Conservation (phyloP, 92 coral and sea anemone species). For the Porites rus region DNA sequence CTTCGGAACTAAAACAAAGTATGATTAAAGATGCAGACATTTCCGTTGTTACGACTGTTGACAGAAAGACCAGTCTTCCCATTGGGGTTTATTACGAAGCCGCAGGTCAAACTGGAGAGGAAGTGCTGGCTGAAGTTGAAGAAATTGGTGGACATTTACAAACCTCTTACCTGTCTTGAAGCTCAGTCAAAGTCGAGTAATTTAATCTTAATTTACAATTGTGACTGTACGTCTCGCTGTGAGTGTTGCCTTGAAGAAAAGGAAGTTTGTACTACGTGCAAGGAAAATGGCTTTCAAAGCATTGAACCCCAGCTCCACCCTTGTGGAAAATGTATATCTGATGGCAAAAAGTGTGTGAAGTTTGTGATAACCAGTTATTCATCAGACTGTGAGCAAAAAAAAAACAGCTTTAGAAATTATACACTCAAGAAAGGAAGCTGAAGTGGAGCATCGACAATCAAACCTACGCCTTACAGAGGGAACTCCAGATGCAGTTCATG, state of each 20-base stretch:
- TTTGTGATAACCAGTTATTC: constrained; percentile 52
- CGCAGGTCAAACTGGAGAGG: constrained; percentile 51
- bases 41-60: constrained; percentile 3
- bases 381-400: constrained; percentile 53
- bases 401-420: constrained; percentile 59
- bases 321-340: constrained; percentile 40
- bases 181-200: constrained; percentile 56
- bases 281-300: constrained; percentile 49
- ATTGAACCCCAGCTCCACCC: constrained; percentile 59
- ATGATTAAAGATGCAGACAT: constrained; percentile 4
- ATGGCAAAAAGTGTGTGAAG: constrained; percentile 46
- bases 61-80: constrained; percentile 57
- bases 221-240: constrained; percentile 49
- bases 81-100: constrained; percentile 50
- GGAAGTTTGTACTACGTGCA: constrained; percentile 46
- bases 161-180: constrained; percentile 52
- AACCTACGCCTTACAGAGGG: constrained; percentile 59
- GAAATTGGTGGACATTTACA: constrained; percentile 54
- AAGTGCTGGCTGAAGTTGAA: constrained; percentile 53
- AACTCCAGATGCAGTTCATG: constrained; percentile 68
- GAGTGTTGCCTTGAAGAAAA: constrained; percentile 55
- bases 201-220: constrained; percentile 38
- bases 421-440: constrained; percentile 46
- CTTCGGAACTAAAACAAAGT: constrained; percentile 44
- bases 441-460: constrained; percentile 28